Evolutionary conservation across 2,113 vertebrate species (phyloP).

Genomic region (Gopherus flavomarginatus): DNA sequence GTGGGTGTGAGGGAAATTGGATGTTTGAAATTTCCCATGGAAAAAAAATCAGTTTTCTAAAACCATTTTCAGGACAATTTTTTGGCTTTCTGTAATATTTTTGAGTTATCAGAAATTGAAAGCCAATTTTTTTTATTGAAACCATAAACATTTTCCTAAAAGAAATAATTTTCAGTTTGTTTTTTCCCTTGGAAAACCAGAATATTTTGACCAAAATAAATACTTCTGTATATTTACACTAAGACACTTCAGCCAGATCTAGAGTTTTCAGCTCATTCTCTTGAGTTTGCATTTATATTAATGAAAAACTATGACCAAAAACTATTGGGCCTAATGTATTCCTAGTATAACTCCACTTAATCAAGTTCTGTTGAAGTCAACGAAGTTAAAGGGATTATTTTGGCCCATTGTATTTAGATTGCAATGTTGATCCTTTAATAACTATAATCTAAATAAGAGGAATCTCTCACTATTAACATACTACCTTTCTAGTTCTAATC

Average conservation of each 20-base stretch:
- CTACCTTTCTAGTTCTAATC: not conserved
- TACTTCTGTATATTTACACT: not conserved
- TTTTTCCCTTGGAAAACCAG: not conserved
- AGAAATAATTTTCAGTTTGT: not conserved
- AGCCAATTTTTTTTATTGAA: not conserved
- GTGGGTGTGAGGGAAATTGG: not conserved
- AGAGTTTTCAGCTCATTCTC: not conserved
- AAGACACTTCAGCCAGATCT: not conserved
- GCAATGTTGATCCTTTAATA: no score
- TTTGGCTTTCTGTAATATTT: not conserved
- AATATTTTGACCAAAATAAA: not conserved
- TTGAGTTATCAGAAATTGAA: no score
- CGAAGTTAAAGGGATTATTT: not conserved
- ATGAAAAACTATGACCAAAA: not conserved
- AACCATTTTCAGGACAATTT: not conserved
- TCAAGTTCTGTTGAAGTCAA: not conserved
- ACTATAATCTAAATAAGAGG: not conserved
- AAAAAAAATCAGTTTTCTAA: not conserved
- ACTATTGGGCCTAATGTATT: not conserved
- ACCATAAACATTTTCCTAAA: not conserved
- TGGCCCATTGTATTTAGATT: not conserved
- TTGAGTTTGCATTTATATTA: not conserved
- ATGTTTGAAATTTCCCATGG: not conserved
- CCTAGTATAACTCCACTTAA: not conserved
- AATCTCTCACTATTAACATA: not conserved